Conservation (phyloP, 2,888 invertebrate species). For the Philonicus albiceps region DNA sequence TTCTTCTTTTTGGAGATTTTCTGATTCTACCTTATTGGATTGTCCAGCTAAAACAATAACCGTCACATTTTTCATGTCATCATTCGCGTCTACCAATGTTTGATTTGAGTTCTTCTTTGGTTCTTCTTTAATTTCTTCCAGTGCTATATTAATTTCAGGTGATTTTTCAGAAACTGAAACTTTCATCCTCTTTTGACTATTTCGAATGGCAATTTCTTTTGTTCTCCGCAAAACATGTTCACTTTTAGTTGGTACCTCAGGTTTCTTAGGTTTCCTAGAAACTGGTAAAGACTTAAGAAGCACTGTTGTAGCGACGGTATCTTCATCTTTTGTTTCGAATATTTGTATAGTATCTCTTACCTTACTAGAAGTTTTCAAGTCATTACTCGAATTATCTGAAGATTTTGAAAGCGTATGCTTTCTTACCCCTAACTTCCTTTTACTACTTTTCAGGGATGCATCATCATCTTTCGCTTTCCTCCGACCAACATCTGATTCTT, state of each 20-base stretch:
- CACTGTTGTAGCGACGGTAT: conserved; percentile 50
- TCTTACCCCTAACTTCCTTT: conserved; percentile 52
- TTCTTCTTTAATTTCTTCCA: conserved; percentile 49
- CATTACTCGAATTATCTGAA: conserved; percentile 53
- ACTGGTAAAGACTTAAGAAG: conserved; percentile 19
- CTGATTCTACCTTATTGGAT: background rate
- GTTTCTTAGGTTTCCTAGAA: conserved; percentile 52
- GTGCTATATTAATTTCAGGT: conserved; percentile 27
- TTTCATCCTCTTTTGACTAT: conserved; percentile 43
- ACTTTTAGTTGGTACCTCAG: conserved; percentile 58
- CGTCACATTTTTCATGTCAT: background rate
- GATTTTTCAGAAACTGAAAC: conserved; percentile 8
- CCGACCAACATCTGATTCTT: conserved; percentile 50
- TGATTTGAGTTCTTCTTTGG: background rate
- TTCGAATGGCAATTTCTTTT: conserved; percentile 53
- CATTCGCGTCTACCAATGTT: background rate
- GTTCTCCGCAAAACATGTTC: conserved; percentile 57
- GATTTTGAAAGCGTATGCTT: conserved; percentile 58
- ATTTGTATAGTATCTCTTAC: conserved; percentile 46
- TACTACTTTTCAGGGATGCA: conserved; percentile 12
- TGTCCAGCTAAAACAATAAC: background rate
- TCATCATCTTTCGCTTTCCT: conserved; percentile 19
- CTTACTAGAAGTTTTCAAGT: conserved; percentile 54
- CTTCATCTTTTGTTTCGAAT: conserved; percentile 48
- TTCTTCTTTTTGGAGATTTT: background rate